Evolutionary conservation across 2,113 vertebrate genomes (phyloP), one percentile per base, ranked within the genome.

Genomic region (Oriolus oriolus): DNA sequence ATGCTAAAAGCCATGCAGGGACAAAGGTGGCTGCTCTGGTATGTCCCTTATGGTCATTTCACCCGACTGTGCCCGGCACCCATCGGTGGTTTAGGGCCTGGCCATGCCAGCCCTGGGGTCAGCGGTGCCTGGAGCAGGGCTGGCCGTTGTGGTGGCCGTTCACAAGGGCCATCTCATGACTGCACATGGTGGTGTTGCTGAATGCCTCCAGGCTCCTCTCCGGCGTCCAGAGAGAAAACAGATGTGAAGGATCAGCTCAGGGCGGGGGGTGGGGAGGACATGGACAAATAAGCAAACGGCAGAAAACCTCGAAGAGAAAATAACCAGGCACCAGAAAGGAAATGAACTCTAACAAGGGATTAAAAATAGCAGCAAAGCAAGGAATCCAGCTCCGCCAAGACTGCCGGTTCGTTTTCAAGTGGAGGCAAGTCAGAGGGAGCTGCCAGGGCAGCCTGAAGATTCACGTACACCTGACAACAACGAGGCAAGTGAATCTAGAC

Each of bases 301-400:
- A 96, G 69, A 92, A 97, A 97, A 89, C 71, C 90, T 94, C 8
- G 0, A 76, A 94, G 89, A 96, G 92, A 95, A 96, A 95, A 96
- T 95, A 97, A 96, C 94, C 95, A 96, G 93, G 84, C 96, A 95
- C 91, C 81, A 95, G 89, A 96, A 96, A 91, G 93, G 86, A 96
- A 96, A 96, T 84, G 78, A 96, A 87, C 91, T 92, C 90, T 78
- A 95, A 92, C 21, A 20, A 90, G 59, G 82, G 70, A 92, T 89
- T 95, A 94, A 97, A 97, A 97, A 97, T 95, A 97, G 94, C 74
- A 74, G 92, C 28, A 44, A 87, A 87, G 81, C 7, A 4, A 87
- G 77, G 50, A 90, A 74, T 61, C 27, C 30, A 69, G 81, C 73
- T 79, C 74, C 0, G 4, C 65, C 84, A 92, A 89, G 65, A 65